Percentiles rank a stretch among this genome's conserved stretches.
Evolutionary conservation across 2,888 invertebrate genomes (phyloP).

Genomic region (Plagodis pulveraria): DNA sequence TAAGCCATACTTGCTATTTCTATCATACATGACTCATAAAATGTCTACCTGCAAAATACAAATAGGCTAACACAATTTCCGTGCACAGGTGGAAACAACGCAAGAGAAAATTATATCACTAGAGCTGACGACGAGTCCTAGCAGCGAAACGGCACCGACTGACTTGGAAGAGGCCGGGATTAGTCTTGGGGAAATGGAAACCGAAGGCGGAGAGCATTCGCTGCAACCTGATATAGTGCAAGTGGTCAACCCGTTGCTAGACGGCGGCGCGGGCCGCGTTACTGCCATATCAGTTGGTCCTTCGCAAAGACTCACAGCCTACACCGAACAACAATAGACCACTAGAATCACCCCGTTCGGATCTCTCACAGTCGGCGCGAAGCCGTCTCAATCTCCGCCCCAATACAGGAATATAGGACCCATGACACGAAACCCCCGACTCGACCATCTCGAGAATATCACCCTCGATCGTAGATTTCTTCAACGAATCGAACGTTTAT

Average conservation of each 20-base stretch:
- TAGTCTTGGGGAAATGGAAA: conserved; percentile 71
- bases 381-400: conserved; percentile 45
- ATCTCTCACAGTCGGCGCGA: conserved; percentile 34
- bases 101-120: conserved; percentile 96
- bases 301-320: conserved; percentile 67
- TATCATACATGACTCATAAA: neutral
- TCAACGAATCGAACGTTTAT: conserved; percentile 70
- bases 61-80: neutral
- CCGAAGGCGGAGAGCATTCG: conserved; percentile 76
- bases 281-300: conserved; percentile 80
- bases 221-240: conserved; percentile 84
- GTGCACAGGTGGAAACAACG: conserved; percentile 92
- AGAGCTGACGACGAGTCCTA: conserved; percentile 89
- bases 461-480: conserved; percentile 78
- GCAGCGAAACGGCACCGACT: conserved; percentile 84
- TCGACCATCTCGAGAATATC: conserved; percentile 40
- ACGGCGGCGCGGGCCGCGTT: conserved; percentile 76
- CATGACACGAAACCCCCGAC: conserved; percentile 49
- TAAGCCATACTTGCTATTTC: neutral
- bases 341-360: conserved; percentile 13
- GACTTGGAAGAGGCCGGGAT: conserved; percentile 63
- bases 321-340: conserved; percentile 61
- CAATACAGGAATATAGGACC: conserved; percentile 35
- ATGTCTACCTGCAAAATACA: neutral
- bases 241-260: conserved; percentile 79